phyloP scores from a whole-genome alignment of 2,113 vertebrate species.

The Gorilla gorilla region DNA sequence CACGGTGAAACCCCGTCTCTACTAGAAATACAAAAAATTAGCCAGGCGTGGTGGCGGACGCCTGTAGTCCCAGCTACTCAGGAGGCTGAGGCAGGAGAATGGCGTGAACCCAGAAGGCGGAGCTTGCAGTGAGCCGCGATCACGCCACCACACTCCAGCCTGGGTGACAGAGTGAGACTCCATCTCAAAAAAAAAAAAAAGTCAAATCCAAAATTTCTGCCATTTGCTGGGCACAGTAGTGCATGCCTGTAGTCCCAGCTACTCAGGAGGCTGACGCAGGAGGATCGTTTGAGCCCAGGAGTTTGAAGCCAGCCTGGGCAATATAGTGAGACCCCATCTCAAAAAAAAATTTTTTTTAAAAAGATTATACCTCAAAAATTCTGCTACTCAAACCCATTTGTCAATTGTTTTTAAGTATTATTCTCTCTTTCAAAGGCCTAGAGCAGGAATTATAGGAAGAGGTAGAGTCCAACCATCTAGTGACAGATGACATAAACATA shows the following conservation, averaged over 20 bases:
- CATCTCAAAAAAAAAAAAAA: background rate
- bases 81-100: too few species aligned
- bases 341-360: background rate
- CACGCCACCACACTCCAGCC: too few species aligned
- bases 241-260: background rate
- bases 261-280: background rate
- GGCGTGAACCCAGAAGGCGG: too few species aligned
- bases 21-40: too few species aligned
- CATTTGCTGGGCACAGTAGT: background rate
- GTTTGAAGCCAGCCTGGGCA: background rate
- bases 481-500: constrained; percentile 48
- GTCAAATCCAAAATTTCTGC: background rate
- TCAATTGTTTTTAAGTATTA: background rate
- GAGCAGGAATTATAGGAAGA: background rate
- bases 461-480: constrained; percentile 3
- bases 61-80: too few species aligned
- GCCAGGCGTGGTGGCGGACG: accelerated
- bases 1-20: too few species aligned
- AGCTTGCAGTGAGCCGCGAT: too few species aligned
- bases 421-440: background rate
- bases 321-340: background rate
- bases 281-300: background rate
- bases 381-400: background rate
- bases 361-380: background rate
- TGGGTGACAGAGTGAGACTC: too few species aligned